Base-by-base conservation (phyloP, 2,113 vertebrate species). In the Rhinopomastus cyanomelas region DNA sequence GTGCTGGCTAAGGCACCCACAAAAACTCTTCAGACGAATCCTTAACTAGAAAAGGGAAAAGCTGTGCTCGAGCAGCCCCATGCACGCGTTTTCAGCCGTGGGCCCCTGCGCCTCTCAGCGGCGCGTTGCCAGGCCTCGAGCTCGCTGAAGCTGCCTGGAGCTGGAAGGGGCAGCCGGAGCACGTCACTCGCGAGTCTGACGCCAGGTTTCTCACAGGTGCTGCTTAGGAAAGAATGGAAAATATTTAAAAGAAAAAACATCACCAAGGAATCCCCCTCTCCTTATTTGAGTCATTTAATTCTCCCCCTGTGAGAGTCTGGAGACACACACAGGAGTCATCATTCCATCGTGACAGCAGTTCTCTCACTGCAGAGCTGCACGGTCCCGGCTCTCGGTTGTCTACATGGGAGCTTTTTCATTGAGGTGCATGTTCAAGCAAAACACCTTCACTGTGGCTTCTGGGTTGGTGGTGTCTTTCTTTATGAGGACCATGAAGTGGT, bases 21-120 rank as follows among this genome's bases (percentile, higher is more conserved):
- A 93, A 92, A 93, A 91, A 93, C 83, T 90, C 86, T 93, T 95
- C 66, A 92, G 71, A 94, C 95, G 49, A 92, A 95, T 92, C 69
- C 96, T 97, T 94, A 95, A 93, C 95, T 75, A 93, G 87, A 71
- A 89, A 69, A 81, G 37, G 17, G 34, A 30, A 27, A 67, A 75
- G 65, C 53, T 16, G 68, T n/a, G 20, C 64, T 95, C 20, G 44
- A 65, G 12, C 78, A 73, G 79, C 34, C 81, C 77, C 48, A 69
- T 66, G 82, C 78, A 91, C 78, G 72, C 37, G 11, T 57, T 90
- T 77, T 91, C 62, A 90, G 39, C 60, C 87, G 46, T 78, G 4
- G 81, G 36, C 20, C 83, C 75, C 86, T 60, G 34, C 62, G 53
- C 51, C 79, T 75, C 49, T 92, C 65, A 55, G 74, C 75, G 4